phyloP scores from a whole-genome alignment of 2,113 vertebrate species.

The Clupea harengus region DNA sequence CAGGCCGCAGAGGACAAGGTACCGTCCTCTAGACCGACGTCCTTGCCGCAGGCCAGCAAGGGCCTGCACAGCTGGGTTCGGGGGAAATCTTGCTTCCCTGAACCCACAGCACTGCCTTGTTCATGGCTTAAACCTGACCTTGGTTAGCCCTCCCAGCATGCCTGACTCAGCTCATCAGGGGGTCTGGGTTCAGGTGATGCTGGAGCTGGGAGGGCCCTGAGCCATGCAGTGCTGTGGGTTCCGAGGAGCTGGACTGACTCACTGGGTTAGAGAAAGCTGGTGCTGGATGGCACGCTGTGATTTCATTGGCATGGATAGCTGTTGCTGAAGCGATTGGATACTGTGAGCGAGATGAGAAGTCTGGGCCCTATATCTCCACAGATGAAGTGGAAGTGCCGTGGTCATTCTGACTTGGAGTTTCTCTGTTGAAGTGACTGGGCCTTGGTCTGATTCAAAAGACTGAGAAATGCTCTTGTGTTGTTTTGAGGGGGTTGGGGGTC shows the following conservation, averaged over 20 bases:
- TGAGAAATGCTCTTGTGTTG: no score
- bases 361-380: neutral
- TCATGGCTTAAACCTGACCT: no score
- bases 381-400: neutral
- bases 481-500: neutral
- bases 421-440: neutral
- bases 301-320: neutral
- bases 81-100: slow-evolving; percentile 22
- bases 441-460: neutral
- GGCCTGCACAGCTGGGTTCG: neutral
- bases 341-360: neutral
- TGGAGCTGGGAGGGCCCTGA: neutral
- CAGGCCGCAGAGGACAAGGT: slow-evolving; percentile 92
- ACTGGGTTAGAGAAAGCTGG: neutral
- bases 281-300: neutral
- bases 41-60: neutral
- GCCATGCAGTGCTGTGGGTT: neutral
- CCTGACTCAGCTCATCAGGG: neutral
- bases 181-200: neutral
- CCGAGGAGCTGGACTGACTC: neutral
- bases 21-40: slow-evolving; percentile 59
- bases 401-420: neutral
- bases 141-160: neutral
- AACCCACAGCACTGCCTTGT: neutral
- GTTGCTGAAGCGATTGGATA: neutral